phyloP scores from a whole-genome alignment of 1,140 invertebrate species.

The Ceratosolen solmsi region DNA sequence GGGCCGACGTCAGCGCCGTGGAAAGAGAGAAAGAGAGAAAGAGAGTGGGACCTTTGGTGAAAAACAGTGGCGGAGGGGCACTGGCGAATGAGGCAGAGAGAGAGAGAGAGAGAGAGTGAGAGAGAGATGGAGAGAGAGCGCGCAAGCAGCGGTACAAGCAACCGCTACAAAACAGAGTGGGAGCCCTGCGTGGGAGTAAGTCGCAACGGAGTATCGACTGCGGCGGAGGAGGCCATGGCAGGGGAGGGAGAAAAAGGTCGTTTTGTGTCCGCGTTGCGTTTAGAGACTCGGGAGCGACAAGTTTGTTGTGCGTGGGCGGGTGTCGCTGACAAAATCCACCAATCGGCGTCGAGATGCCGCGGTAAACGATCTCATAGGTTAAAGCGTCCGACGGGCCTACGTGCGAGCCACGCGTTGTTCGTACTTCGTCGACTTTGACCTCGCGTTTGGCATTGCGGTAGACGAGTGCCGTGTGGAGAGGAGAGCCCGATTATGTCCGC shows the following conservation, averaged over 20 bases:
- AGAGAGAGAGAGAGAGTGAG: conserved; percentile 11
- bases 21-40: conserved; percentile 1
- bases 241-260: conserved; percentile 39
- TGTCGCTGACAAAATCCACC: conserved; percentile 71
- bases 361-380: conserved; percentile 72
- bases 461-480: no score
- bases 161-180: not conserved
- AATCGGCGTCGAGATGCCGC: conserved; percentile 58
- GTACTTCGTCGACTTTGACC: no score
- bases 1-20: conserved; percentile 19
- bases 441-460: no score
- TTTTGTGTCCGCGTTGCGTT: conserved; percentile 32
- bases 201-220: conserved; percentile 1
- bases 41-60: not conserved
- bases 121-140: no score
- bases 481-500: no score
- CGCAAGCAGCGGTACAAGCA: not conserved
- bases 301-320: conserved; percentile 67
- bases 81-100: not conserved
- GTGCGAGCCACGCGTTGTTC: no score
- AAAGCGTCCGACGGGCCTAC: conserved; percentile 56
- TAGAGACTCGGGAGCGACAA: conserved; percentile 34
- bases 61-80: not conserved
- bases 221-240: not conserved
- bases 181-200: conserved; percentile 34